These are phyloP conservation scores for Poecilia velifera DNA, from an alignment of 2,797 vertebrate genomes.

Conservation along the genomic window DNA sequence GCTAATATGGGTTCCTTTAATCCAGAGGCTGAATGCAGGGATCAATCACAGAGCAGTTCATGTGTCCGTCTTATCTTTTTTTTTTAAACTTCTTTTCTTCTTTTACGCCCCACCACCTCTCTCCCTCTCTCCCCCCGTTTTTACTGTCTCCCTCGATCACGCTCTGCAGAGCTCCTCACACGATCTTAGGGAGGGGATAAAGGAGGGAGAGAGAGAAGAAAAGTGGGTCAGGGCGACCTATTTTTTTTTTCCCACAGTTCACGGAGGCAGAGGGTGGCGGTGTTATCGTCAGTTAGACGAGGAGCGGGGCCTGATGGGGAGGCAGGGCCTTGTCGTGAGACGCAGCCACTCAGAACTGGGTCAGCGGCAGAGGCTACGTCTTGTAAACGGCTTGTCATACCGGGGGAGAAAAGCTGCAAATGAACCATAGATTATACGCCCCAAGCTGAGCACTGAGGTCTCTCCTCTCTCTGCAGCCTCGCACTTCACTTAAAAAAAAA, in stretches of 20 bases:
- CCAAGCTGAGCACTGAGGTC: slow-evolving; percentile 75
- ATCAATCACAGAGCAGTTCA: slow-evolving; percentile 56
- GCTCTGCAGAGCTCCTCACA: slow-evolving; percentile 78
- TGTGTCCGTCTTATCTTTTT: slow-evolving; percentile 19
- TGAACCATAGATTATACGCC: slow-evolving; percentile 83
- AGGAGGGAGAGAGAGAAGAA: slow-evolving; percentile 44
- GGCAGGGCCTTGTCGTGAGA: slow-evolving; percentile 81
- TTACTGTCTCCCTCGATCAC: slow-evolving; percentile 75
- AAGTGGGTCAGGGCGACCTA: slow-evolving; percentile 88
- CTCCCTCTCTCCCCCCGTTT: slow-evolving; percentile 22
- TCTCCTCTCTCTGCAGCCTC: slow-evolving; percentile 57
- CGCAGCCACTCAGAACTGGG: slow-evolving; percentile 84
- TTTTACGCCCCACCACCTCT: slow-evolving; percentile 43
- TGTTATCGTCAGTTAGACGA: slow-evolving; percentile 82
- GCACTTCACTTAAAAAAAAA: slow-evolving; percentile 54
- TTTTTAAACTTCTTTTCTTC: slow-evolving; percentile 33
- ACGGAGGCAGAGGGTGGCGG: slow-evolving; percentile 84
- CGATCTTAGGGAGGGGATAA: slow-evolving; percentile 68
- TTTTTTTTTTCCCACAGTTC: slow-evolving; percentile 85
- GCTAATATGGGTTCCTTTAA: slow-evolving; percentile 61
- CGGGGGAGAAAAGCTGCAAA: slow-evolving; percentile 80
- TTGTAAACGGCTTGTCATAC: slow-evolving; percentile 84
- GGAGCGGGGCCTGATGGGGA: slow-evolving; percentile 80
- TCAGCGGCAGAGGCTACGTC: slow-evolving; percentile 81
- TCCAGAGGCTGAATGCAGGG: slow-evolving; percentile 58